Evolutionary conservation across 2,113 vertebrate species (phyloP).

Genomic region (Cyanoliseus patagonus): DNA sequence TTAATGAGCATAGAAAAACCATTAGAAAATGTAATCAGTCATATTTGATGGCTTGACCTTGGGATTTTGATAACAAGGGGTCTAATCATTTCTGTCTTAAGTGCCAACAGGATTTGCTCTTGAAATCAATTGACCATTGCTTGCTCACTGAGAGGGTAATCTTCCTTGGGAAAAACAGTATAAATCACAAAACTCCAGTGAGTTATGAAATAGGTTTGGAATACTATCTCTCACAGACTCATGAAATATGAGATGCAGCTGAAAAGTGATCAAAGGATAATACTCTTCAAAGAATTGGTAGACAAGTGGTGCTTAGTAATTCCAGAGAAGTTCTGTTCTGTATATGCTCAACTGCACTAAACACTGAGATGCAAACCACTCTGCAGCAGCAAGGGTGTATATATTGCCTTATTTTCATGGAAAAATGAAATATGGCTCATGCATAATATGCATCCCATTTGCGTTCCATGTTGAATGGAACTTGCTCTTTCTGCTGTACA

Average conservation of each 20-base stretch:
- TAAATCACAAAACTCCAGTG: constrained; percentile 70
- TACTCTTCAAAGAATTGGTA: constrained; percentile 51
- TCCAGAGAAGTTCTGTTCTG: constrained; percentile 1
- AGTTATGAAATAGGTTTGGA: constrained; percentile 66
- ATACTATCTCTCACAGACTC: constrained; percentile 35
- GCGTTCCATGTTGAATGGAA: neutral
- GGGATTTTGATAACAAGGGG: constrained; percentile 73
- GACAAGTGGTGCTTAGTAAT: constrained; percentile 18
- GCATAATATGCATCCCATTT: constrained; percentile 31
- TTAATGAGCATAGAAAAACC: constrained; percentile 79
- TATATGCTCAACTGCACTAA: neutral
- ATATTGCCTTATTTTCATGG: constrained; percentile 43
- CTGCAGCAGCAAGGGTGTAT: neutral
- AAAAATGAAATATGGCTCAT: constrained; percentile 30
- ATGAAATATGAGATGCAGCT: constrained; percentile 54
- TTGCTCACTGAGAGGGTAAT: constrained; percentile 70
- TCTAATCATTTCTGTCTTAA: constrained; percentile 74
- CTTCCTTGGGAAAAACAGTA: constrained; percentile 67
- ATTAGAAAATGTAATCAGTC: constrained; percentile 79
- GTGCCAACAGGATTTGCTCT: constrained; percentile 63
- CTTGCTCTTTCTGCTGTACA: neutral
- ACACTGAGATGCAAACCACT: constrained; percentile 6
- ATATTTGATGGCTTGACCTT: constrained; percentile 81
- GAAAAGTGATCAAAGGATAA: constrained; percentile 70
- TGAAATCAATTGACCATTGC: constrained; percentile 78